Percentiles rank a stretch among this genome's conserved stretches.
Conservation (phyloP, 2,797 vertebrate species). For the Prunella strophiata region DNA sequence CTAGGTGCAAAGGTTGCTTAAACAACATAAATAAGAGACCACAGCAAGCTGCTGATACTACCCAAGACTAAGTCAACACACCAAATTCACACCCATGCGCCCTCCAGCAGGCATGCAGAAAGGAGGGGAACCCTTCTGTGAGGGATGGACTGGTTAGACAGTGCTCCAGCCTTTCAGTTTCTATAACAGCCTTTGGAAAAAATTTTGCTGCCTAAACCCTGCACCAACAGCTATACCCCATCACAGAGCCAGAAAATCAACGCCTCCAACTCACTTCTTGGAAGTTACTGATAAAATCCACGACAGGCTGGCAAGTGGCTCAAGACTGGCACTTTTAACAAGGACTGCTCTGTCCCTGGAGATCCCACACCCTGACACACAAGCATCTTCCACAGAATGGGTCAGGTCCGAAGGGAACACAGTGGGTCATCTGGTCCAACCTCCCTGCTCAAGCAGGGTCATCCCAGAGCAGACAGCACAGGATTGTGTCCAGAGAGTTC, state of each 20-base stretch:
- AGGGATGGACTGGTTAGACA: background rate
- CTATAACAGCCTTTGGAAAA: background rate
- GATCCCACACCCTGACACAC: background rate
- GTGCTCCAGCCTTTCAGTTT: background rate
- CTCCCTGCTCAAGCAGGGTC: background rate
- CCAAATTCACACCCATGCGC: background rate
- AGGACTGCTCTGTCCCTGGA: background rate
- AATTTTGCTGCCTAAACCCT: background rate
- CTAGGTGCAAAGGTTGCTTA: background rate
- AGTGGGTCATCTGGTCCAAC: background rate
- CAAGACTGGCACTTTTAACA: background rate
- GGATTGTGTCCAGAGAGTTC: background rate
- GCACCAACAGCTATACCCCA: background rate
- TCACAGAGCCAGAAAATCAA: background rate
- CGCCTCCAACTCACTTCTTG: background rate
- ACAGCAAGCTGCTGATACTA: background rate
- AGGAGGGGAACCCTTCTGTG: background rate
- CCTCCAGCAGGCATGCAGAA: rapidly evolving
- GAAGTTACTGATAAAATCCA: background rate
- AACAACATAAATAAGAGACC: background rate
- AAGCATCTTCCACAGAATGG: background rate
- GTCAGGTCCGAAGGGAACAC: background rate
- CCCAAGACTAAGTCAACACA: background rate
- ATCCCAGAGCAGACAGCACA: background rate
- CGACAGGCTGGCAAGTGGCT: rapidly evolving